Percentiles rank a stretch among this genome's conserved stretches.
Evolutionary conservation across 2,888 invertebrate genomes (phyloP).

Genomic region (Galerucella calmariensis): DNA sequence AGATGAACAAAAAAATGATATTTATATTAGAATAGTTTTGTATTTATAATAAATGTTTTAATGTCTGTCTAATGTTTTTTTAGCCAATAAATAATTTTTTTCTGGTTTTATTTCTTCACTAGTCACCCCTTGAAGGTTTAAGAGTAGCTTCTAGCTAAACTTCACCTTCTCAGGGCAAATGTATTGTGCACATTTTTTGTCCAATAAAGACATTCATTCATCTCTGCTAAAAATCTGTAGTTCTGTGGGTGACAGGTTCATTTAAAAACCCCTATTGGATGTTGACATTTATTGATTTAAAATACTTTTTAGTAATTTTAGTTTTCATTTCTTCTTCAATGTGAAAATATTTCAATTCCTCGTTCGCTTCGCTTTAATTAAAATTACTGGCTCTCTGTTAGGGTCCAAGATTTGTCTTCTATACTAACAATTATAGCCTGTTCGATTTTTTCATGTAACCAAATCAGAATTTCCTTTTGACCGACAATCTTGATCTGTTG

Average conservation of each 20-base stretch:
- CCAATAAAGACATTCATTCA: too few relatives aligned
- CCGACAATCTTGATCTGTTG: slow-evolving; percentile 67
- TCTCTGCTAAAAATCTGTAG: too few relatives aligned
- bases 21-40: neutral
- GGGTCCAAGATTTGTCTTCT: slow-evolving; percentile 75
- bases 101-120: too few relatives aligned
- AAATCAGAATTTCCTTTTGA: slow-evolving; percentile 72
- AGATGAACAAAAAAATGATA: slow-evolving; percentile 22
- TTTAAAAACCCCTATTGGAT: too few relatives aligned
- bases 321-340: neutral
- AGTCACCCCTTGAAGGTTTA: too few relatives aligned
- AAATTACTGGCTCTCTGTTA: slow-evolving; percentile 42
- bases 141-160: too few relatives aligned
- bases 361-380: neutral
- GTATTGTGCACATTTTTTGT: too few relatives aligned
- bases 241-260: too few relatives aligned
- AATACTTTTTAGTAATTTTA: slow-evolving; percentile 15
- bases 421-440: slow-evolving; percentile 79
- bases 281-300: slow-evolving; percentile 16
- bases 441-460: slow-evolving; percentile 81
- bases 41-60: neutral
- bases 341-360: slow-evolving; percentile 12
- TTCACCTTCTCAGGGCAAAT: too few relatives aligned
- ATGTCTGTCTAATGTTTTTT: neutral
- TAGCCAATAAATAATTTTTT: too few relatives aligned